Conservation (phyloP, 1,140 invertebrate species). For the Acromyrmex charruanus region DNA sequence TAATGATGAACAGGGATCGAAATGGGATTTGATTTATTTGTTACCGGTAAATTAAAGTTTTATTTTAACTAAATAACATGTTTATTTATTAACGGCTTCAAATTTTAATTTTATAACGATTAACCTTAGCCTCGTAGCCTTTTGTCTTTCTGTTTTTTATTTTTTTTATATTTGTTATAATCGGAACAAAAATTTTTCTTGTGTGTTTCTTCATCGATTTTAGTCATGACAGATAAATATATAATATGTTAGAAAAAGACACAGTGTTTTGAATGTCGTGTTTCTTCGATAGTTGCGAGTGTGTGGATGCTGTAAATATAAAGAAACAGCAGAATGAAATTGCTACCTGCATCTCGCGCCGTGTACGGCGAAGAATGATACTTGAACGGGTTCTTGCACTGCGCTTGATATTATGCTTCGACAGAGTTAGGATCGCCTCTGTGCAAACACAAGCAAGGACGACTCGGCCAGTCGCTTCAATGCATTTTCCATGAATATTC, state of each 20-base stretch:
- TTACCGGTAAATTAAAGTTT: too few species aligned
- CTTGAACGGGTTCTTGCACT: constrained; percentile 50
- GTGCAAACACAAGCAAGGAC: constrained; percentile 50
- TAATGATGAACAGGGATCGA: too few species aligned
- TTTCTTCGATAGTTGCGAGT: neutral
- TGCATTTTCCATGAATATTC: constrained; percentile 62
- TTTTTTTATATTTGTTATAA: neutral
- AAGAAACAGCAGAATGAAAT: constrained; percentile 26
- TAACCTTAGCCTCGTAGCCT: too few species aligned
- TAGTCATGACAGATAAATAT: neutral
- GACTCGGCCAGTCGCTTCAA: constrained; percentile 31
- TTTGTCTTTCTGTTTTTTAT: too few species aligned
- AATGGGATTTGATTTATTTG: too few species aligned
- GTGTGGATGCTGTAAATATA: neutral
- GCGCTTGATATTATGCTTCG: constrained; percentile 37
- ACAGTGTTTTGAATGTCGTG: neutral
- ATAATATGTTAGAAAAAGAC: neutral
- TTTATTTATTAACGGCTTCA: too few species aligned
- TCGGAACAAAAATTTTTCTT: neutral
- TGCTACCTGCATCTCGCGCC: constrained; percentile 27
- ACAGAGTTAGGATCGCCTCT: constrained; percentile 40
- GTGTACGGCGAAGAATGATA: constrained; percentile 12
- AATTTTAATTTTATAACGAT: too few species aligned
- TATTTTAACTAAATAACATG: too few species aligned
- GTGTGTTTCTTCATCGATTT: neutral